Conservation (phyloP, 1,140 invertebrate species). For the Achroia grisella region DNA sequence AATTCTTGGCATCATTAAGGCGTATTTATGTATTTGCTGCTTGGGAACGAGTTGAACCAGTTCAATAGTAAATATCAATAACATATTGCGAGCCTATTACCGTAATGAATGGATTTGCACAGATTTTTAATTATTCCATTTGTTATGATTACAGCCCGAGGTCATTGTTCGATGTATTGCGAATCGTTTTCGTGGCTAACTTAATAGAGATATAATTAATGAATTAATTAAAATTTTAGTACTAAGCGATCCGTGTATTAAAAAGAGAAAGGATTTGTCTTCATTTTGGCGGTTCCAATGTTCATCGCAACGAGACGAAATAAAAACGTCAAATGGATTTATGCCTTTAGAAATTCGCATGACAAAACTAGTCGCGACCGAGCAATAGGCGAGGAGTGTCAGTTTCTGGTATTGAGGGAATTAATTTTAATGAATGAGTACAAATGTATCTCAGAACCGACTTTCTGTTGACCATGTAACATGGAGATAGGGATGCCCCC, state of each 20-base stretch:
- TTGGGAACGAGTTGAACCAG: too few relatives aligned
- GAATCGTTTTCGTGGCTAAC: too few relatives aligned
- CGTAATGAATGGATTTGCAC: too few relatives aligned
- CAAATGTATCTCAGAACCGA: too few relatives aligned
- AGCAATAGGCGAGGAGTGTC: conserved; percentile 1
- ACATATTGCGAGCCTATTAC: too few relatives aligned
- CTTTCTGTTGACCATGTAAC: too few relatives aligned
- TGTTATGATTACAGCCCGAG: too few relatives aligned
- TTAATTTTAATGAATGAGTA: conserved; percentile 7
- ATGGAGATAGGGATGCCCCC: too few relatives aligned
- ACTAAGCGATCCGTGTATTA: conserved; percentile 1
- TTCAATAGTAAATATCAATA: too few relatives aligned
- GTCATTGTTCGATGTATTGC: background rate
- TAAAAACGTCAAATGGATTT: conserved; percentile 16
- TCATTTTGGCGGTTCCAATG: background rate
- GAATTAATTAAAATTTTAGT: background rate
- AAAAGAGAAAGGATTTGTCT: conserved; percentile 23
- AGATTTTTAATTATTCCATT: too few relatives aligned
- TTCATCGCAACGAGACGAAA: conserved; percentile 1
- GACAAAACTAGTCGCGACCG: conserved; percentile 13
- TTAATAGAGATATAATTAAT: background rate
- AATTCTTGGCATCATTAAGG: too few relatives aligned
- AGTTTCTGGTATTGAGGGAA: conserved; percentile 13
- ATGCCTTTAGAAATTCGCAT: conserved; percentile 20
- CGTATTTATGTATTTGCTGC: too few relatives aligned